Percentiles rank a stretch among this genome's conserved stretches.
Evolutionary conservation across 2,113 vertebrate species (phyloP).

Genomic region (Mola mola): DNA sequence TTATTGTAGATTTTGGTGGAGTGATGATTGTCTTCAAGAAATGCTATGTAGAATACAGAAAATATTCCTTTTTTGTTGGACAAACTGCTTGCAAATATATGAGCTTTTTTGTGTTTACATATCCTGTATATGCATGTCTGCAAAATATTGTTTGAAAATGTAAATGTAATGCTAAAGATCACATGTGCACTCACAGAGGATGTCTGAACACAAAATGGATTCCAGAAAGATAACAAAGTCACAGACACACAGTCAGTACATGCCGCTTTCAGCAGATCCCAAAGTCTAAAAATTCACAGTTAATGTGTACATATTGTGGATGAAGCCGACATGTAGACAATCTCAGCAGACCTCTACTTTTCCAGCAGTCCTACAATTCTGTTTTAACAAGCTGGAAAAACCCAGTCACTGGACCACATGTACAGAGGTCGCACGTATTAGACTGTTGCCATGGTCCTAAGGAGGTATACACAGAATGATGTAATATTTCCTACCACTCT

Average conservation of each 20-base stretch:
- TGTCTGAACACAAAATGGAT: conserved; percentile 56
- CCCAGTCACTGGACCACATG: conserved; percentile 41
- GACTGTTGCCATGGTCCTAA: conserved; percentile 66
- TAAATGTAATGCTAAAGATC: conserved; percentile 55
- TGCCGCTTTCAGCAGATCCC: conserved; percentile 51
- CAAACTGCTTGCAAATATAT: conserved; percentile 73
- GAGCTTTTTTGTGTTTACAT: conserved; percentile 45
- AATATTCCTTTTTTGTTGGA: conserved; percentile 82
- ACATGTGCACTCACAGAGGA: conserved; percentile 12
- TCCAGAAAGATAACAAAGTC: conserved; percentile 8
- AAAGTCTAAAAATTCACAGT: conserved; percentile 44
- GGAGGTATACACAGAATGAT: conserved; percentile 64
- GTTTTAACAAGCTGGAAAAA: conserved; percentile 64
- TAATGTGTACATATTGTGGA: conserved; percentile 48
- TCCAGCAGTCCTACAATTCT: conserved; percentile 12
- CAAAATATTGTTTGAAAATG: conserved; percentile 33
- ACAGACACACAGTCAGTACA: conserved; percentile 32
- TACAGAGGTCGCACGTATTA: conserved; percentile 47
- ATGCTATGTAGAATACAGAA: conserved; percentile 76
- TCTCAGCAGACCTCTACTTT: conserved; percentile 53
- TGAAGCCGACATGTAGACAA: conserved; percentile 68
- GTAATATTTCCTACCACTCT: conserved; percentile 62
- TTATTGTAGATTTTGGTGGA: conserved; percentile 85
- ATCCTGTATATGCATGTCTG: conserved; percentile 45
- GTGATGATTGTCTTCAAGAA: conserved; percentile 83